These are phyloP conservation scores for Schizopygopsis malacanthus DNA, from an alignment of 2,797 vertebrate genomes.

Conservation along the genomic window DNA sequence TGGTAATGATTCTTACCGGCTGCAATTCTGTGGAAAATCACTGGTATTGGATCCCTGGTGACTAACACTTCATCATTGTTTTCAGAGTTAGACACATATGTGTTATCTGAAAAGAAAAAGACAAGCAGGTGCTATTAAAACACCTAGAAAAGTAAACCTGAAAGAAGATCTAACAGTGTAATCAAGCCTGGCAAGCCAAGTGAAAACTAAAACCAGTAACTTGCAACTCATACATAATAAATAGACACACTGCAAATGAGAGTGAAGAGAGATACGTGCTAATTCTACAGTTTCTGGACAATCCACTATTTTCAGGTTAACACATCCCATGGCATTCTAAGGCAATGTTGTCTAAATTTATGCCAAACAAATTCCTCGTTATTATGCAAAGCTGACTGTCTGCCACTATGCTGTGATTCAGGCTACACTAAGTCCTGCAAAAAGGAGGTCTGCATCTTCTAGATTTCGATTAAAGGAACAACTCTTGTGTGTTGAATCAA, in stretches of 20 bases:
- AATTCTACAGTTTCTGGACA: conserved; percentile 17
- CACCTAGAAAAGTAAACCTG: not conserved
- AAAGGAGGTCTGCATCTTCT: conserved; percentile 36
- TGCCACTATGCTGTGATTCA: conserved; percentile 33
- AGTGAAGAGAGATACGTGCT: not conserved
- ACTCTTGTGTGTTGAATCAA: conserved; percentile 7
- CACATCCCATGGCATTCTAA: conserved; percentile 13
- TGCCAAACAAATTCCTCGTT: conserved; percentile 35
- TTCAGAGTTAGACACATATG: conserved; percentile 90
- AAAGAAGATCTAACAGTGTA: not conserved
- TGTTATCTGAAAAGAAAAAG: conserved; percentile 81
- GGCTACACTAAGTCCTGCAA: conserved; percentile 17
- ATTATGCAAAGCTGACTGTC: conserved; percentile 29
- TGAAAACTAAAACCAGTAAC: not conserved
- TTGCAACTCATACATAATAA: conserved; percentile 4
- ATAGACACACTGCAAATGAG: not conserved
- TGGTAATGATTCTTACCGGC: conserved; percentile 79
- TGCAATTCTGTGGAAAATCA: conserved; percentile 89
- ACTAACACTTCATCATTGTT: conserved; percentile 91
- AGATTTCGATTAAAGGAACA: conserved; percentile 12
- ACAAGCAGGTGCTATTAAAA: not conserved
- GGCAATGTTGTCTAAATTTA: conserved; percentile 23
- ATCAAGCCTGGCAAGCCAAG: not conserved
- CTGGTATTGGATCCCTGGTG: conserved; percentile 89
- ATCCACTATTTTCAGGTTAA: conserved; percentile 16